Base-by-base conservation (phyloP, 1,140 invertebrate species). In the Plectus sambesii region DNA sequence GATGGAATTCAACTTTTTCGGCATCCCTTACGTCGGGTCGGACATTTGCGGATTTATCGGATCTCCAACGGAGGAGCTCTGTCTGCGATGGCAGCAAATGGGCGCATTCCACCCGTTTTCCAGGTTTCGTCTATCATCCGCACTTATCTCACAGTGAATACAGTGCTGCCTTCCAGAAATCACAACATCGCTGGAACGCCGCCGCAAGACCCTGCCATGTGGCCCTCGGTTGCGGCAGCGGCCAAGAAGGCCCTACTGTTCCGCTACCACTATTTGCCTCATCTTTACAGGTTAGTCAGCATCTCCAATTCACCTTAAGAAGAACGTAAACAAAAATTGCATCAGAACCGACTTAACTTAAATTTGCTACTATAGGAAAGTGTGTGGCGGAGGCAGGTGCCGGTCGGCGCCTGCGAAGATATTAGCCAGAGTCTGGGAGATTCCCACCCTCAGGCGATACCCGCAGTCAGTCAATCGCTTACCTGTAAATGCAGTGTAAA, bases 1-100 rank as follows among this genome's bases (percentile, higher is more conserved):
- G 5, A 49, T 40, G 39, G 80, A 78, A 59, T 85, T 82, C 69
- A 83, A 80, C 60, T 70, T 90, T 35, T 88, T 85, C 72, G 87
- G 86, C 42, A 79, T 76, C 33, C 60, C 73, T 0, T 57, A 71
- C 53, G 66, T 71, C 27, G 69, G 70, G 15, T 54, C 56, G 36
- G 71, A 72, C 43, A 63, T 70, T 33, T 70, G 68, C 47, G 68
- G 67, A 8, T 73, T 73, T 45, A 61, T 58, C 42, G 56, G 52
- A 6, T 56, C 56, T 6, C 49, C 49, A 6, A 54, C 27, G 22
- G 57, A 59, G 24, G 57, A 59, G 37, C 48, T 59, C 2, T 59
- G 57, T 20, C 29, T 59, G 8, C 42, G 57, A 27, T 63, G 61
- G 61, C 59, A 58, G 29, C 61, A 63, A 44, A 36, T 64, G 29